Base-by-base conservation (phyloP, 1,140 invertebrate genomes). In the Amyelois transitella region DNA sequence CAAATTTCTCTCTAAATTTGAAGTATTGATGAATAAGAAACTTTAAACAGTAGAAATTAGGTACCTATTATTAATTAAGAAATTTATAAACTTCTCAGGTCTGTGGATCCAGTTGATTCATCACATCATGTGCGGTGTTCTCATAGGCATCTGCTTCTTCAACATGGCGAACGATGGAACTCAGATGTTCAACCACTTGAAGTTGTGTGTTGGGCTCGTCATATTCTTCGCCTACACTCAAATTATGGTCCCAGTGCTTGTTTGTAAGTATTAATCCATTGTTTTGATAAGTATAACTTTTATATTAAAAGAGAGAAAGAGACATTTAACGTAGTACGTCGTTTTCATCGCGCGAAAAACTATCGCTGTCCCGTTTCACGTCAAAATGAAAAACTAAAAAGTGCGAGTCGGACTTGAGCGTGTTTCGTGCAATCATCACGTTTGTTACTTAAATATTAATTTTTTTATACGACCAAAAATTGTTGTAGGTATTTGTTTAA, bases 221-320 rank as follows among this genome's bases (percentile, higher is more conserved):
- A 88, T 92, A 21, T 92, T 92, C 77, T 91, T 92, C 62, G 86
- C 91, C 0, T 92, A 92, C 62, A 93, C 92, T 0, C 91, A 92
- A 64, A 90, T 91, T 17, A 92, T 92, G 91, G 90, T 92, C 18
- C 91, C 92, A 19, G 91, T 91, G 18, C 65, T 91, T 55, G 80
- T 90, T 48, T 91, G 90, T 91, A 76, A 91, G 90, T 88, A 76
- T 62, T 18, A 8, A 51, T 2, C 12, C 17, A 51, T 14, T 14
- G 12, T 17, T 14, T 17, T 17, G 18, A 17, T 44, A 44, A 53
- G 6, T 43, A 54, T 45, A 10, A 18, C n/a, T 10, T 24, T 12
- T 19, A 45, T 12, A 28, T 3, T 24, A 8, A 8, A 24, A 24
- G 4, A 5, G 4, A 3, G 22, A 24, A 24, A 24, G 22, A 24